Evolutionary conservation across 2,797 vertebrate species (phyloP), one percentile per base, ranked within the genome.

Genomic region (Petrocephalus schoutedeni): DNA sequence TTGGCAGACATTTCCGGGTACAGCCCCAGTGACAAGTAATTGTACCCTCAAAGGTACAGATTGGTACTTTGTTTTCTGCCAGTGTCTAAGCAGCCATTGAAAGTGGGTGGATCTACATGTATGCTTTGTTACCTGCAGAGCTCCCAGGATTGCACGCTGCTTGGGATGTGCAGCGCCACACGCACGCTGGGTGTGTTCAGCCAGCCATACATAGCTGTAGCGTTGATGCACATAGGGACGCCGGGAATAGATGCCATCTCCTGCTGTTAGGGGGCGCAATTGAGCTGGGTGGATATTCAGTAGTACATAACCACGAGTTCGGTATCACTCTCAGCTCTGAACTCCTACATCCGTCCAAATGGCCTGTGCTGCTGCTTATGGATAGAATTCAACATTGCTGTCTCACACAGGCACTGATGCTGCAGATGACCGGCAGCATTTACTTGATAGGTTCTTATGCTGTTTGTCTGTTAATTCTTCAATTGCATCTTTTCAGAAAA

Each of bases 141-240:
- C 53, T 92, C 89, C 91, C 91, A 93, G 82, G 61, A 21, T n/a
- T 89, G 89, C 8, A 92, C 89, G 36, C 51, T 77, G 59, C 14
- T 59, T 6, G 90, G 89, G 54, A 90, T 91, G 16, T 89, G 88
- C 49, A 92, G 77, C 4, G 89, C 90, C 28, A 87, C 12, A 1
- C 90, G 67, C 86, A 89, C 86, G 0, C 87, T 85, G 2, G 89
- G 80, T 1, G 45, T 59, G 84, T 91, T 92, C 16, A 90, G 32
- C 89, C 91, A 90, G 80, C 89, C 14, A 28, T 91, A 90, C 86
- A 86, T 83, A 21, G 89, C 88, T 0, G 89, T 91, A 56, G 86
- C 90, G 14, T 89, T 89, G 54, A 92, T 59, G 21, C 90, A 92
- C 49, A 49, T 86, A 45, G 89, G 89, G 0, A 53, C 57, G 5